These are phyloP conservation scores for Ditylenchus weischeri DNA, from an alignment of 2,888 invertebrate genomes.

Conservation along the genomic window DNA sequence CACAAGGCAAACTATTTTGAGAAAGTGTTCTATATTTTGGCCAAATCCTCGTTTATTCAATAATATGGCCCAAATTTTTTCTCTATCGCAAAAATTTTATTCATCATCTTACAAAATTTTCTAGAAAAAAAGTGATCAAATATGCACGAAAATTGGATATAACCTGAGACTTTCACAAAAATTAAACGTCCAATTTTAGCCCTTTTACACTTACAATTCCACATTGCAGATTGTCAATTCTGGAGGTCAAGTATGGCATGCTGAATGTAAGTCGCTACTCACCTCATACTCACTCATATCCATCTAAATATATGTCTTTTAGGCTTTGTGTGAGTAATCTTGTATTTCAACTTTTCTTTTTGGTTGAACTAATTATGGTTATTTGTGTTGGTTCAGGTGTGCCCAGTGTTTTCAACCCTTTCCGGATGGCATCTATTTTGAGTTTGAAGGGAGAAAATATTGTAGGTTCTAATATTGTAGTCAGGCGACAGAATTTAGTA, in stretches of 20 bases:
- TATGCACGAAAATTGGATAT: too few relatives aligned
- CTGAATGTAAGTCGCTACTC: constrained; percentile 69
- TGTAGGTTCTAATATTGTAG: constrained; percentile 71
- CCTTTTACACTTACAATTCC: too few relatives aligned
- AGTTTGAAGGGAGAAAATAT: constrained; percentile 97
- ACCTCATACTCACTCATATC: background rate
- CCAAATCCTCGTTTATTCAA: too few relatives aligned
- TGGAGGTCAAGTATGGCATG: constrained; percentile 96
- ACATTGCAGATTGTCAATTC: constrained; percentile 79
- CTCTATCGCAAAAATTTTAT: too few relatives aligned
- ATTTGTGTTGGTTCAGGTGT: constrained; percentile 66
- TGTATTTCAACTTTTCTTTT: background rate
- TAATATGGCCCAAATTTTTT: too few relatives aligned
- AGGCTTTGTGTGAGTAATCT: constrained; percentile 76
- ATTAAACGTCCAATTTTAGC: too few relatives aligned
- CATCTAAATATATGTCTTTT: background rate
- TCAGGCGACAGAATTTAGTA: too few relatives aligned
- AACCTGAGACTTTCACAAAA: too few relatives aligned
- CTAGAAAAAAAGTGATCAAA: too few relatives aligned
- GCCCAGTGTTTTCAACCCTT: constrained; percentile 98
- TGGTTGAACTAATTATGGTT: background rate
- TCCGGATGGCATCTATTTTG: constrained; percentile 94
- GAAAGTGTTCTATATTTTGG: too few relatives aligned
- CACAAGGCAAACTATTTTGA: too few relatives aligned
- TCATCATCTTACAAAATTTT: too few relatives aligned